Conservation (phyloP, 2,113 vertebrate genomes). For the Clarias magur region DNA sequence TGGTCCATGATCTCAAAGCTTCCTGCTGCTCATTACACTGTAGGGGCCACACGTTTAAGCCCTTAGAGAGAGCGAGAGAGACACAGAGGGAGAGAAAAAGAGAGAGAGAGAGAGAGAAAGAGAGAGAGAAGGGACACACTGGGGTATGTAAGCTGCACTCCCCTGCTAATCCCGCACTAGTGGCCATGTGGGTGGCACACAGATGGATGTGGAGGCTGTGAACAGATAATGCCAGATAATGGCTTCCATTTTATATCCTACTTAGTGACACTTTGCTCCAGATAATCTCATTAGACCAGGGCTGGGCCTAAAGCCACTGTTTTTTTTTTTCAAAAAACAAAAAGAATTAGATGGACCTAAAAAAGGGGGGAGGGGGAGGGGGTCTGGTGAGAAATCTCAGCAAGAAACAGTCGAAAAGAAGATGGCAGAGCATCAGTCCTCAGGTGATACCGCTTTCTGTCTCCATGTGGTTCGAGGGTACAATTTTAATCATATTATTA, state of each 20-base stretch:
- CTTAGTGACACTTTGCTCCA: slow-evolving; percentile 80
- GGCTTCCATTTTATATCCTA: slow-evolving; percentile 84
- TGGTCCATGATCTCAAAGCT: slow-evolving; percentile 19
- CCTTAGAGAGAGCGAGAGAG: slow-evolving; percentile 22
- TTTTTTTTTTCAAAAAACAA: slow-evolving; percentile 42
- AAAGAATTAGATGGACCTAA: slow-evolving; percentile 42
- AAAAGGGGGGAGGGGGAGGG: neutral
- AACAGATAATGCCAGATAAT: slow-evolving; percentile 81
- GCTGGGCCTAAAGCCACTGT: slow-evolving; percentile 54
- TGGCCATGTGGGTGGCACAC: slow-evolving; percentile 76
- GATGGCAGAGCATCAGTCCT: slow-evolving; percentile 30
- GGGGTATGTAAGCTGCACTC: slow-evolving; percentile 77
- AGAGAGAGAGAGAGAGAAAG: slow-evolving; percentile 58
- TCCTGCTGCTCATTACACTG: slow-evolving; percentile 24
- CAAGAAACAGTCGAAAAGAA: slow-evolving; percentile 34
- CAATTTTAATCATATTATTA: neutral
- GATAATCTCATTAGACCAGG: slow-evolving; percentile 82
- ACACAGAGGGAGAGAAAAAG: slow-evolving; percentile 65
- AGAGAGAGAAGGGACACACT: slow-evolving; percentile 71
- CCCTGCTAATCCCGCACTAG: slow-evolving; percentile 74
- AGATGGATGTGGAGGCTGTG: slow-evolving; percentile 73
- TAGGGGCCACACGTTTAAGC: slow-evolving; percentile 21
- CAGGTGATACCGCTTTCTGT: neutral
- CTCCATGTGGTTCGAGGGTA: neutral
- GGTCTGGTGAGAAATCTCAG: slow-evolving; percentile 47